Evolutionary conservation across 2,797 vertebrate genomes (phyloP).

Genomic region (Squalus acanthias): DNA sequence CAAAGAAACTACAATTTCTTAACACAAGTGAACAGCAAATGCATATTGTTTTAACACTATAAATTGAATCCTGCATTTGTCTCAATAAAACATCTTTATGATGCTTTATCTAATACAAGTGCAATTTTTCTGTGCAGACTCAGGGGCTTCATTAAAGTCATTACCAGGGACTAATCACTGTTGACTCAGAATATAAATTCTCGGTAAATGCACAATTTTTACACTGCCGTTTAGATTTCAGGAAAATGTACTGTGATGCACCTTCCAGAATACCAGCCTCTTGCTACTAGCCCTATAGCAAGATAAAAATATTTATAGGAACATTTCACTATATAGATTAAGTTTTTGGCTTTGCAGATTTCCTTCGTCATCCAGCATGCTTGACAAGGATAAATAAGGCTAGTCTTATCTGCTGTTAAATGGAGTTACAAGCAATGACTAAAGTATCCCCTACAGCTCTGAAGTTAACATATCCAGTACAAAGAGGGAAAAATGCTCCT

Average conservation of each 20-base stretch:
- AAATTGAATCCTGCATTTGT: not conserved
- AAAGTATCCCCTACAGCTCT: constrained; percentile 8
- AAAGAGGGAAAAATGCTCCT: not conserved
- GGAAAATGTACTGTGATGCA: not conserved
- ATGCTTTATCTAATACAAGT: not conserved
- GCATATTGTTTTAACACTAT: not conserved
- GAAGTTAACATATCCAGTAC: constrained; percentile 3
- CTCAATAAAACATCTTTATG: not conserved
- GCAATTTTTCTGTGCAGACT: not conserved
- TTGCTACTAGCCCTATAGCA: not conserved
- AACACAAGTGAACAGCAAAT: not conserved
- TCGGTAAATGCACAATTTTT: constrained; percentile 6
- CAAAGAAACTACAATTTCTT: not conserved
- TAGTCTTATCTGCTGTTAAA: not conserved
- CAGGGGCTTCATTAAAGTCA: not conserved
- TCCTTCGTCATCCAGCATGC: not conserved
- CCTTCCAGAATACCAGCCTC: not conserved
- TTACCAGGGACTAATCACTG: not conserved
- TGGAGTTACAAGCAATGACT: not conserved
- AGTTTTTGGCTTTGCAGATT: not conserved
- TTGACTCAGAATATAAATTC: not conserved
- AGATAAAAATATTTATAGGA: not conserved
- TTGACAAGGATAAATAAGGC: not conserved
- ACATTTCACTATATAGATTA: constrained; percentile 1
- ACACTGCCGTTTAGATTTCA: not conserved